Percentiles rank a stretch among this genome's conserved stretches.
phyloP scores from a whole-genome alignment of 2,113 vertebrate genomes.

The Vidua chalybeata region DNA sequence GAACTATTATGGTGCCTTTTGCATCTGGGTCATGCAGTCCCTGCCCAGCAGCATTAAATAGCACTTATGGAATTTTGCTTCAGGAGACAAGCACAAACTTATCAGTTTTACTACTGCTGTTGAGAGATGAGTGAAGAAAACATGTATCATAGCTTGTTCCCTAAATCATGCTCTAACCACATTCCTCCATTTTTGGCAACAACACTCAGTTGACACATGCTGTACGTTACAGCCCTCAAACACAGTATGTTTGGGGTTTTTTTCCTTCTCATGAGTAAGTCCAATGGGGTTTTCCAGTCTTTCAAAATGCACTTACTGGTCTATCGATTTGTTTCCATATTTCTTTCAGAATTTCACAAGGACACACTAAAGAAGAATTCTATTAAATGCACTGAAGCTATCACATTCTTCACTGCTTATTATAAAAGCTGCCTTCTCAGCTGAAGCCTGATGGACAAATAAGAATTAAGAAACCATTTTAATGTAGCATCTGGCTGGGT shows the following conservation, averaged over 20 bases:
- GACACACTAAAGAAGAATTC: constrained; percentile 15
- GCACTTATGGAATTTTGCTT: neutral
- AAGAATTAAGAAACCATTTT: constrained; percentile 62
- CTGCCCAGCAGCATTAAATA: neutral
- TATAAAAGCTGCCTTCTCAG: constrained; percentile 62
- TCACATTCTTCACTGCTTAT: constrained; percentile 27
- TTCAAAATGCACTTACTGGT: neutral
- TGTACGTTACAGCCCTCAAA: neutral
- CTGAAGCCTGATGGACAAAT: constrained; percentile 40
- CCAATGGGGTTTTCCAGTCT: constrained; percentile 7
- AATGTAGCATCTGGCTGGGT: constrained; percentile 48
- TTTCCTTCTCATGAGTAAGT: neutral
- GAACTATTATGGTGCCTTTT: neutral
- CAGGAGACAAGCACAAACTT: neutral
- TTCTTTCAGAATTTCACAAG: constrained; percentile 56
- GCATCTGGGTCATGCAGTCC: neutral
- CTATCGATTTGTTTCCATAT: constrained; percentile 16
- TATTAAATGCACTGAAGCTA: constrained; percentile 32
- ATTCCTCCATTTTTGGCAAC: neutral
- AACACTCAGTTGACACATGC: neutral
- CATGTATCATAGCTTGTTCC: neutral
- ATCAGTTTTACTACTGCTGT: neutral
- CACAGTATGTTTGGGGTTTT: neutral
- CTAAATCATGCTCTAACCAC: neutral
- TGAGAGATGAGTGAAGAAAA: neutral